These are phyloP conservation scores for Halcyon leucocephala DNA, from an alignment of 2,797 vertebrate genomes.

Conservation along the genomic window DNA sequence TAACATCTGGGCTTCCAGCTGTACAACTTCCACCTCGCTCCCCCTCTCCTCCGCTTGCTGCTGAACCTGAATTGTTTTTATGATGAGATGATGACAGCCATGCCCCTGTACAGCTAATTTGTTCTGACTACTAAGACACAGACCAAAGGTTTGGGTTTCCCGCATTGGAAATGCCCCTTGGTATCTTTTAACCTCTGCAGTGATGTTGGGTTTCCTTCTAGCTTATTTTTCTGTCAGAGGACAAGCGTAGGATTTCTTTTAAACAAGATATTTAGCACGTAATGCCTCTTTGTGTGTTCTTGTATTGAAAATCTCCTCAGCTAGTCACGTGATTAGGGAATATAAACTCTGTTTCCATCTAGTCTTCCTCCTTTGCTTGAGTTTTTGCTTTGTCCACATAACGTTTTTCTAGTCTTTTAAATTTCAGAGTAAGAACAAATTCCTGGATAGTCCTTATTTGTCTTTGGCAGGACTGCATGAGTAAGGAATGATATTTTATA, in stretches of 20 bases:
- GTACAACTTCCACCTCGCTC: conserved; percentile 3
- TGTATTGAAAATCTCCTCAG: background rate
- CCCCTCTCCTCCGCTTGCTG: background rate
- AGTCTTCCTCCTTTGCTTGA: background rate
- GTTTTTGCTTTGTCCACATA: background rate
- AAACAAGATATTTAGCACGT: background rate
- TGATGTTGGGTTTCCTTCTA: background rate
- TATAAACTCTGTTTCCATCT: background rate
- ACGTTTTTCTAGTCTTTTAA: background rate
- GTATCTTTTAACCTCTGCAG: background rate
- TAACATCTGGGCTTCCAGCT: conserved; percentile 77
- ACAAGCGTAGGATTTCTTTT: background rate
- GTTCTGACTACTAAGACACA: conserved; percentile 33
- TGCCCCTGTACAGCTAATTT: conserved; percentile 27
- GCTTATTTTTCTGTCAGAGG: background rate
- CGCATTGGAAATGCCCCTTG: background rate
- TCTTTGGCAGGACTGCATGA: background rate
- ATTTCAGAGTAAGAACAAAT: background rate
- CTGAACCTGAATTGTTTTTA: conserved; percentile 22
- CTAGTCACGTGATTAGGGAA: background rate
- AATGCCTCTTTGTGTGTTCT: background rate
- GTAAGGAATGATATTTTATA: background rate
- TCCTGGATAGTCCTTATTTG: background rate
- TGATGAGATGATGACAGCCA: background rate
- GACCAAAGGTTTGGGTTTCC: background rate